A percentile compares a stretch with the other conserved stretches of the same genome.
Conservation (phyloP, 1,140 invertebrate genomes). For the Prorops nasuta region DNA sequence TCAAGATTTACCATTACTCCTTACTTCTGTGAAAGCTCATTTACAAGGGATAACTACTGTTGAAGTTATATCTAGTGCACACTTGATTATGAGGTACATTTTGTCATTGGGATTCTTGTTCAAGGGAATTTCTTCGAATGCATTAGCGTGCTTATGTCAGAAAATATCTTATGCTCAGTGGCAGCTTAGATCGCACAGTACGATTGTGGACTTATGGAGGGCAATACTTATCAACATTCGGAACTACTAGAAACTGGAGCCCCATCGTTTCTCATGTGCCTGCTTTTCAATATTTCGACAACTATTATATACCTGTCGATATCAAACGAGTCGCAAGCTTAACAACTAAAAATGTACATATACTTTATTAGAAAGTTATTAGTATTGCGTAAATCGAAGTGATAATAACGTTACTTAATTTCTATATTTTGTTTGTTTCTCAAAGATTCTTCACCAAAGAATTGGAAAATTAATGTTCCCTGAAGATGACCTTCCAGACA, state of each 20-base stretch:
- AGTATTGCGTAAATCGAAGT: no score
- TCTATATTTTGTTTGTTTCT: no score
- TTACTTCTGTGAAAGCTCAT: slow-evolving; percentile 47
- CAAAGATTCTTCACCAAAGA: slow-evolving; percentile 35
- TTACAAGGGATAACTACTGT: slow-evolving; percentile 32
- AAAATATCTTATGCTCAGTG: slow-evolving; percentile 50
- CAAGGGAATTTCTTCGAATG: not conserved
- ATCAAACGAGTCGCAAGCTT: slow-evolving; percentile 65
- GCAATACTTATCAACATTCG: slow-evolving; percentile 68
- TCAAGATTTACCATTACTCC: slow-evolving; percentile 64
- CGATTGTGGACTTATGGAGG: slow-evolving; percentile 69
- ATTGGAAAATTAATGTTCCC: not conserved
- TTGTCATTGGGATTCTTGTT: slow-evolving; percentile 2
- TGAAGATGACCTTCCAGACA: slow-evolving; percentile 12
- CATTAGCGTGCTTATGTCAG: not conserved
- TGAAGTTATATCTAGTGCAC: slow-evolving; percentile 40
- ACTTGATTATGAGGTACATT: slow-evolving; percentile 63
- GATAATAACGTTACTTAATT: no score
- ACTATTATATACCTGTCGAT: slow-evolving; percentile 63
- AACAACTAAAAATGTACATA: slow-evolving; percentile 60
- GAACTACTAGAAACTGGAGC: slow-evolving; percentile 63
- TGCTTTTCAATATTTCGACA: slow-evolving; percentile 34
- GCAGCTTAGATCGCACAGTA: slow-evolving; percentile 70
- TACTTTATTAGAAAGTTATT: no score
- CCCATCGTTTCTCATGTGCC: slow-evolving; percentile 53